These are phyloP conservation scores for Strigops habroptila DNA, from an alignment of 2,113 vertebrate genomes.

Conservation along the genomic window DNA sequence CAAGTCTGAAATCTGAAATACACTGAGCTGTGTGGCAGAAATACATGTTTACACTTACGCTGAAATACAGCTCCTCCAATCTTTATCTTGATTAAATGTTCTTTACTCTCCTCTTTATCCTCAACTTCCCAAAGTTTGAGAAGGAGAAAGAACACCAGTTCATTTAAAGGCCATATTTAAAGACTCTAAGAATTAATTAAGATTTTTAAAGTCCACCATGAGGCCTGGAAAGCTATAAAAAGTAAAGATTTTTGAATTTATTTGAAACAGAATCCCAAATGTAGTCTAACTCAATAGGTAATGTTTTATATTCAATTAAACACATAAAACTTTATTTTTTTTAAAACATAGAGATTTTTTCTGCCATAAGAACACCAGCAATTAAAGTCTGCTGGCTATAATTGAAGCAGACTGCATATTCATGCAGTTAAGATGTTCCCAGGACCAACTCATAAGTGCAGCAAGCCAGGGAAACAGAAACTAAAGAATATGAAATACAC, in stretches of 20 bases:
- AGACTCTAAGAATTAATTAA: not conserved
- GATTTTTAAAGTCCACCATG: not conserved
- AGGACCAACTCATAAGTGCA: not conserved
- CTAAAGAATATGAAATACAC: not conserved
- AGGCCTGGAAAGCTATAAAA: not conserved
- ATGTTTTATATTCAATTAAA: not conserved
- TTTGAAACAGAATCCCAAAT: not conserved
- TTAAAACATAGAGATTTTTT: not conserved
- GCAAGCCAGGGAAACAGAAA: not conserved
- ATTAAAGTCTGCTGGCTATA: not conserved
- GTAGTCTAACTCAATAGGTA: not conserved
- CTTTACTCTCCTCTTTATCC: not conserved
- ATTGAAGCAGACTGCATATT: not conserved
- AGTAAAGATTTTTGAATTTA: not conserved
- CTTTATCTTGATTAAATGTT: not conserved
- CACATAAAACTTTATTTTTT: not conserved
- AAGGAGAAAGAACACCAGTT: not conserved
- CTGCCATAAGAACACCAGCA: not conserved
- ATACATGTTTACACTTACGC: not conserved
- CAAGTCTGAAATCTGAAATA: not conserved
- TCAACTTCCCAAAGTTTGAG: not conserved
- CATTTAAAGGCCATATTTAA: not conserved
- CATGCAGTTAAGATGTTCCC: not conserved
- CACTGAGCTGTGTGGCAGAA: not conserved
- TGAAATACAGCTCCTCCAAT: not conserved